Base-by-base conservation (phyloP, 2,797 vertebrate genomes). In the Enteromius afrohamiltoni region DNA sequence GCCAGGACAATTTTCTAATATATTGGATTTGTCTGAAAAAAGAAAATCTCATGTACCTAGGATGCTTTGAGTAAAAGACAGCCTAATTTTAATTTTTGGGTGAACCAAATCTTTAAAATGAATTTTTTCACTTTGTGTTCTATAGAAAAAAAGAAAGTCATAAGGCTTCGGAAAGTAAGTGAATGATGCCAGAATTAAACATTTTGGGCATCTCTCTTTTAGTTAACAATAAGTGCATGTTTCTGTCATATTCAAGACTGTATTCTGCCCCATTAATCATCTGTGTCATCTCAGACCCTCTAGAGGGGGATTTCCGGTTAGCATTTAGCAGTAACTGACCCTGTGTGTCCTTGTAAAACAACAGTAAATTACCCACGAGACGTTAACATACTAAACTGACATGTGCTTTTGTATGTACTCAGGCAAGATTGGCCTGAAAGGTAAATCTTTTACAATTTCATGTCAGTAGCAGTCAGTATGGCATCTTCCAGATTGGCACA, bases 341-440 rank as follows among this genome's bases (percentile, higher is more conserved):
- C 84, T 65, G 53, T 2, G 21, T 26, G 29, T 77, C 65, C 75
- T 70, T 85, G 60, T 77, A 77, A 77, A 77, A 77, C 79, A 77
- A 81, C 65, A 85, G 49, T 14, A 47, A 23, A 77, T 51, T 82
- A 55, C 68, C 83, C 49, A 31, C 11, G 2, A 51, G 81, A 37
- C 1, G 0, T 34, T 68, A 42, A 77, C 45, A 26, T 53, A 55
- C 49, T 77, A 68, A 76, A 83, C 62, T 77, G 81, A 76, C 81
- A 55, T 67, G 49, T 82, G 31, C 10, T 58, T 75, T 77, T 82
- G 17, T 76, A 14, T 58, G 31, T n/a, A 31, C 34, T 45, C 64
- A 67, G 19, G 8, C n/a, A 40, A 55, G 10, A 64, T 60, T 19
- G 14, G 40, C 2, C 9, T 6, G 10, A 21, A 29, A 8, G 1